phyloP scores from a whole-genome alignment of 2,888 invertebrate species.

The Apocheima hispidaria region DNA sequence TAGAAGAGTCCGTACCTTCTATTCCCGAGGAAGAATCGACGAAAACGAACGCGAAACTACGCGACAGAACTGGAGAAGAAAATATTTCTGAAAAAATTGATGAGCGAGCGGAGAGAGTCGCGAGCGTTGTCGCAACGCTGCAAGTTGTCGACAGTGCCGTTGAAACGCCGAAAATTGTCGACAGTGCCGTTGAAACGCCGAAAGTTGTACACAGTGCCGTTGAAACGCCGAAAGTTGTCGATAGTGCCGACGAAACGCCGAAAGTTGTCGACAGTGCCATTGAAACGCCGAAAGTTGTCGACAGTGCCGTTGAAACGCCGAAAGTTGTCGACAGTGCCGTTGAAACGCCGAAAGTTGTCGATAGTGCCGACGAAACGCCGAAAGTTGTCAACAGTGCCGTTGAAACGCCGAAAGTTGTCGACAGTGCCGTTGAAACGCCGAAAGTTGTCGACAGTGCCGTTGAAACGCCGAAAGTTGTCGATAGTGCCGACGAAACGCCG shows the following conservation, averaged over 20 bases:
- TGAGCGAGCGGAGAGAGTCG: neutral
- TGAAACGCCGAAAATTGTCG: neutral
- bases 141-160: neutral
- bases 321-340: neutral
- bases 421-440: neutral
- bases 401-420: neutral
- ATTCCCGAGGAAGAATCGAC: neutral
- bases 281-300: neutral
- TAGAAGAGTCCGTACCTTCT: neutral
- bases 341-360: neutral
- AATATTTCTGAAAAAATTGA: neutral
- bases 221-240: neutral
- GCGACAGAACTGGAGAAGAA: conserved; percentile 5
- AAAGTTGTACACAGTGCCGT: neutral
- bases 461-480: neutral
- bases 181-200: neutral
- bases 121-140: too few relatives aligned
- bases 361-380: neutral
- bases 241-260: neutral
- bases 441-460: neutral
- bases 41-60: neutral
- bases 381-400: neutral
- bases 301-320: neutral
- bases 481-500: neutral
- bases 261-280: neutral